phyloP scores from a whole-genome alignment of 2,113 vertebrate species.

The Rattus rattus region DNA sequence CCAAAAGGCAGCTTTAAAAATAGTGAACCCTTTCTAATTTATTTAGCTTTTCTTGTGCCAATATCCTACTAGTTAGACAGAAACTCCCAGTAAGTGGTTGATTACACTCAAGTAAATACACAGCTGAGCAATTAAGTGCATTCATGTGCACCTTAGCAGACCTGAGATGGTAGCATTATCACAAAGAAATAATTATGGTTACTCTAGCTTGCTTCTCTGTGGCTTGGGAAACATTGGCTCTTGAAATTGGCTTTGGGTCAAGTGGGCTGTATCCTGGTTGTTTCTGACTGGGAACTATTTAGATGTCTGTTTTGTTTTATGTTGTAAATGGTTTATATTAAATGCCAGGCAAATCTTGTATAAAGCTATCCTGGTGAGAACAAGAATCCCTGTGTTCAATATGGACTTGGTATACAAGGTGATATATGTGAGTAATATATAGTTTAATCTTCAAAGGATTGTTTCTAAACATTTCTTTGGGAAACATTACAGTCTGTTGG shows the following conservation, averaged over 20 bases:
- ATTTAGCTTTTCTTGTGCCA: constrained; percentile 82
- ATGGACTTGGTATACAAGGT: constrained; percentile 26
- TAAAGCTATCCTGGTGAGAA: constrained; percentile 46
- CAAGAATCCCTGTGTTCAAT: not conserved
- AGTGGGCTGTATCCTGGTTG: constrained; percentile 59
- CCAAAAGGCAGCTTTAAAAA: constrained; percentile 71
- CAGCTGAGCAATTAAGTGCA: constrained; percentile 81
- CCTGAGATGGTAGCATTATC: constrained; percentile 73
- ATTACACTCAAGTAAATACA: constrained; percentile 81
- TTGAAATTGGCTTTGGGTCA: constrained; percentile 76
- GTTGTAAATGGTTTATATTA: constrained; percentile 21
- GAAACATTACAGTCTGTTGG: not conserved
- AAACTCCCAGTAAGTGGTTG: constrained; percentile 83
- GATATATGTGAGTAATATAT: constrained; percentile 6
- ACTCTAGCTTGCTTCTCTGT: constrained; percentile 60
- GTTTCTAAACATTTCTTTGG: constrained; percentile 52
- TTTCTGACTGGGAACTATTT: constrained; percentile 68
- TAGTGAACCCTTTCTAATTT: constrained; percentile 73
- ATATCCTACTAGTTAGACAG: constrained; percentile 81
- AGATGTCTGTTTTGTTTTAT: constrained; percentile 7
- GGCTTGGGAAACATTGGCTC: constrained; percentile 63
- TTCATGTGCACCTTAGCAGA: constrained; percentile 76
- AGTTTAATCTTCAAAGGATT: constrained; percentile 39
- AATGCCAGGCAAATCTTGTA: constrained; percentile 14
- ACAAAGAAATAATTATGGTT: constrained; percentile 78